Base-by-base conservation (phyloP, 1,140 invertebrate species). In the Camponotus pennsylvanicus region DNA sequence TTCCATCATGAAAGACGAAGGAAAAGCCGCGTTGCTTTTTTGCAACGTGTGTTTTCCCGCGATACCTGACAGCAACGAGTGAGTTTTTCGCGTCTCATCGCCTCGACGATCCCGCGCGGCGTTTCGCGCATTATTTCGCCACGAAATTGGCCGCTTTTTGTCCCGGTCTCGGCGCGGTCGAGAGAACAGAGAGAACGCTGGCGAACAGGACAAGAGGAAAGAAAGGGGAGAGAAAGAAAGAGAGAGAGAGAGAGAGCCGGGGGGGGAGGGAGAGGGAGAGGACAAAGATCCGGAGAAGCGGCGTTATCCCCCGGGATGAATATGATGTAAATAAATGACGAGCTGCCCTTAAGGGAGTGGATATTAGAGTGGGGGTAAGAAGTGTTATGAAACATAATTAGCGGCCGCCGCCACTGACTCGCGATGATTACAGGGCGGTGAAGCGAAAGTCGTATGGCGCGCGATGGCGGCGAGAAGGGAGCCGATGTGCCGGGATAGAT, bases 361-460 rank as follows among this genome's bases (percentile, higher is more conserved):
- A 93, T 92, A 92, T 92, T 92, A 91, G 93, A 78, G 93, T 92
- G 92, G 92, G 94, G 94, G 94, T 94, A 95, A 95, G 94, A 94
- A 94, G 94, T 94, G 94, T 94, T 95, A 95, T 95, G 94, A 95
- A 95, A 95, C 93, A 94, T 95, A 95, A 95, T 95, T 95, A 94
- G 93, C 94, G 93, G 92, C 93, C 94, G 93, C 94, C 93, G 94
- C 94, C 94, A 95, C 94, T 93, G 94, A 93, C 94, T 94, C 93
- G 94, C 94, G 93, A 95, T 95, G 94, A 95, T 95, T 95, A 95
- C 93, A 95, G 94, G 94, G 94, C 94, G 94, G 94, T 94, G 92
- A 92, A 55, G 93, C 93, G 89, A 94, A 93, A 94, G 93, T 94
- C 94, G 91, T 83, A 83, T 49, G 79, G 79, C 69, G 79, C 79